phyloP scores from a whole-genome alignment of 2,888 invertebrate species.

The Sabatieria punctata region DNA sequence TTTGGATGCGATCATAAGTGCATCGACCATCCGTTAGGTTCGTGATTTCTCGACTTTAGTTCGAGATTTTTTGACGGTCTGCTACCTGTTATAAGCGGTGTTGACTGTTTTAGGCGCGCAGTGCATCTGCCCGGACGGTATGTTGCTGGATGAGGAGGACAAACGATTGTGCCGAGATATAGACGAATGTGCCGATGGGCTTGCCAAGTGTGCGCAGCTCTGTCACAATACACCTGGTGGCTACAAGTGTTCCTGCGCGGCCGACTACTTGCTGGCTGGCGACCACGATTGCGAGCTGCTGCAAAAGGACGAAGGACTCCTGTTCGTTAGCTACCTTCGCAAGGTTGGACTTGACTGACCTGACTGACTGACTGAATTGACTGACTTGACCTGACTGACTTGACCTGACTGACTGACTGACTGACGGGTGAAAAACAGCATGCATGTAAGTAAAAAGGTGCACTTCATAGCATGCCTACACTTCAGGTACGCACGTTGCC shows the following conservation, averaged over 20 bases:
- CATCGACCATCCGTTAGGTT: conserved; percentile 11
- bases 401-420: too few relatives aligned
- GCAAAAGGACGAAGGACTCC: neutral
- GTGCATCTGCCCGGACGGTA: conserved; percentile 14
- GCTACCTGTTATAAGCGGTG: too few relatives aligned
- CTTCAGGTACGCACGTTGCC: too few relatives aligned
- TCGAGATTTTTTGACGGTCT: neutral
- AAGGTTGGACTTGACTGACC: too few relatives aligned
- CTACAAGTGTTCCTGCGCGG: conserved; percentile 16
- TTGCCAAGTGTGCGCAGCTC: conserved; percentile 9
- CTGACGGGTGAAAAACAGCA: too few relatives aligned
- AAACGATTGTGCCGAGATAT: conserved; percentile 12
- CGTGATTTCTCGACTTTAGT: neutral
- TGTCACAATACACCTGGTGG: conserved; percentile 9
- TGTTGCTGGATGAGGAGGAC: conserved; percentile 10
- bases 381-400: too few relatives aligned
- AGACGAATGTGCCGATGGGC: conserved; percentile 14
- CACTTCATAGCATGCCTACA: too few relatives aligned
- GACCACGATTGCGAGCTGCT: conserved; percentile 13
- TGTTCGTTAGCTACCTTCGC: neutral
- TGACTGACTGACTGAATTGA: too few relatives aligned
- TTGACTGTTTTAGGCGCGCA: neutral
- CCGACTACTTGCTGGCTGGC: conserved; percentile 16
- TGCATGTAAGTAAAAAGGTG: too few relatives aligned
- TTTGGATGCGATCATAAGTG: conserved; percentile 13